Evolutionary conservation across 2,797 vertebrate genomes (phyloP).

Genomic region (Taeniopygia guttata): DNA sequence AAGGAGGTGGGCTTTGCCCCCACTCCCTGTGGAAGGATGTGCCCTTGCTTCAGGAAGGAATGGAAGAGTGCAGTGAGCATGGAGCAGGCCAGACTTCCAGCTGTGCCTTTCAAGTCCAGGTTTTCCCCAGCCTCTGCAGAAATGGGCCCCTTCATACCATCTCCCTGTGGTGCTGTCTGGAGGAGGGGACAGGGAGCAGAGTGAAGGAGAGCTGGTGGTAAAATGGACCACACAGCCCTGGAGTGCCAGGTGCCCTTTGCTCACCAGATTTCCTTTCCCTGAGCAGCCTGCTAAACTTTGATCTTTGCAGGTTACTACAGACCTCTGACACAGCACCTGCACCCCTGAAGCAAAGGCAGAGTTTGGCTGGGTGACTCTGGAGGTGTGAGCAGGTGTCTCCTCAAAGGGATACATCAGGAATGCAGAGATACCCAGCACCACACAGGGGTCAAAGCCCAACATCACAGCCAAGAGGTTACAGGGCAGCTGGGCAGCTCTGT

Average conservation of each 20-base stretch:
- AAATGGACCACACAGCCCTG: background rate
- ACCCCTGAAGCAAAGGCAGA: background rate
- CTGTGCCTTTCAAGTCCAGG: background rate
- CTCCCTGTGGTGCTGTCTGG: background rate
- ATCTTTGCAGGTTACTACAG: background rate
- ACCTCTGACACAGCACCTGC: background rate
- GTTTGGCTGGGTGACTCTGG: background rate
- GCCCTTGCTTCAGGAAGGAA: background rate
- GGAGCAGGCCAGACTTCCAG: background rate
- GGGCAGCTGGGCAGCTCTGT: background rate
- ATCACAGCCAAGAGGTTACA: background rate
- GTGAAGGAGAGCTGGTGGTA: background rate
- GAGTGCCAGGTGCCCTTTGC: background rate
- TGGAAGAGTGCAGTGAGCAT: background rate
- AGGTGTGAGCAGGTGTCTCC: background rate
- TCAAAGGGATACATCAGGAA: background rate
- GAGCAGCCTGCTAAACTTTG: background rate
- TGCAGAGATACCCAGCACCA: background rate
- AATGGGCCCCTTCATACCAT: background rate
- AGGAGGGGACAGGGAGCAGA: background rate
- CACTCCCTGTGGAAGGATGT: background rate
- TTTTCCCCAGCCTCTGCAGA: background rate
- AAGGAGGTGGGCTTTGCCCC: background rate
- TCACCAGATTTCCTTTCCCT: background rate
- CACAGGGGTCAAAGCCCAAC: fast-evolving